Percentiles rank a stretch among this genome's conserved stretches.
These are phyloP conservation scores for Glossosoma conforme DNA, from an alignment of 1,140 invertebrate genomes.

Conservation along the genomic window DNA sequence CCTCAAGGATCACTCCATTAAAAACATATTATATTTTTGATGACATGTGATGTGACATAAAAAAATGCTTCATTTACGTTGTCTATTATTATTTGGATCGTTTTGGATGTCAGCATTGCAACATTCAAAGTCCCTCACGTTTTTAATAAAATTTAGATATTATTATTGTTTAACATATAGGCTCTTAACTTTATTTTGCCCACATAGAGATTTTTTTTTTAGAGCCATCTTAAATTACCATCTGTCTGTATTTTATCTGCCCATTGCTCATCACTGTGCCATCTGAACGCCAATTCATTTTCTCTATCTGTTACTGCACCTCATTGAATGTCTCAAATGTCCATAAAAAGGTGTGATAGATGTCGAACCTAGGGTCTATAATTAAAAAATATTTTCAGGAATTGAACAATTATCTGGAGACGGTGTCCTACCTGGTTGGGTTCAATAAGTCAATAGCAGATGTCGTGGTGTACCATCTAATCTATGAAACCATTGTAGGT, in stretches of 20 bases:
- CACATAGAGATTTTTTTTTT: too few relatives aligned
- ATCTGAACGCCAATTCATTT: too few relatives aligned
- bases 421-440: slow-evolving; percentile 25
- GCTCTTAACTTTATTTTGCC: too few relatives aligned
- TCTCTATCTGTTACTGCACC: too few relatives aligned
- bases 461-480: slow-evolving; percentile 23
- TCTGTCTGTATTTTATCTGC: background rate
- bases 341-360: too few relatives aligned
- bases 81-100: too few relatives aligned
- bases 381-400: slow-evolving; percentile 19
- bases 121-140: too few relatives aligned
- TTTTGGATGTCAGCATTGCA: too few relatives aligned
- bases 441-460: slow-evolving; percentile 20
- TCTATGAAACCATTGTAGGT: slow-evolving; percentile 27
- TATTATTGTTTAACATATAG: too few relatives aligned
- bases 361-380: too few relatives aligned
- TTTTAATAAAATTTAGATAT: too few relatives aligned
- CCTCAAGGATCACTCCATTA: background rate
- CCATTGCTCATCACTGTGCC: background rate
- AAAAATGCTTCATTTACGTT: background rate
- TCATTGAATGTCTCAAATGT: too few relatives aligned
- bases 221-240: background rate
- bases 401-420: slow-evolving; percentile 25
- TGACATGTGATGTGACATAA: background rate
- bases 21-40: background rate